These are phyloP conservation scores for Leucopternis melanops DNA, from an alignment of 2,113 vertebrate genomes.

Conservation along the genomic window DNA sequence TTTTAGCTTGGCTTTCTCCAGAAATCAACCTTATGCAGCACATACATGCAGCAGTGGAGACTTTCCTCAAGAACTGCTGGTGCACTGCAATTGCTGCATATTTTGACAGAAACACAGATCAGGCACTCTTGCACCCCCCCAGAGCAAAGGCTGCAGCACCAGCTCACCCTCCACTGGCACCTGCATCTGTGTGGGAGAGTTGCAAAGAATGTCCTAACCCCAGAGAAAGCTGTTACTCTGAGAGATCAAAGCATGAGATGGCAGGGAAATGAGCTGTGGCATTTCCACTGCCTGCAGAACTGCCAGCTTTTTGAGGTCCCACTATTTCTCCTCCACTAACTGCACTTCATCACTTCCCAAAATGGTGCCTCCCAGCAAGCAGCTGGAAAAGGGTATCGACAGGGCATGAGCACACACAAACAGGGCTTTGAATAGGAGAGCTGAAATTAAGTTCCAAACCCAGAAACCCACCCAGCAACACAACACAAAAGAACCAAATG, in stretches of 20 bases:
- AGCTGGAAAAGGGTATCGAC: background rate
- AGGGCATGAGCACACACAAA: background rate
- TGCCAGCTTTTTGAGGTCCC: background rate
- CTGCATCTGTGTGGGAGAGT: background rate
- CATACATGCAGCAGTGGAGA: background rate
- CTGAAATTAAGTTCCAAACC: background rate
- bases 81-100: background rate
- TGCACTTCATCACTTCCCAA: background rate
- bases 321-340: background rate
- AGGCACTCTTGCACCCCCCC: too few relatives aligned
- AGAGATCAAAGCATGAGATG: fast-evolving
- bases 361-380: background rate
- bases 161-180: background rate
- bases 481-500: background rate
- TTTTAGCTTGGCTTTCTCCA: background rate
- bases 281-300: background rate
- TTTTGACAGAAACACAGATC: background rate
- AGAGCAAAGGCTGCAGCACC: background rate
- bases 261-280: background rate
- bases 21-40: background rate
- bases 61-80: background rate
- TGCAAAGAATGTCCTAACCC: background rate
- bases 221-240: background rate
- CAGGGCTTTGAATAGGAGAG: background rate
- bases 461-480: background rate